A percentile compares a stretch with the other conserved stretches of the same genome.
These are phyloP conservation scores for Neopelma chrysocephalum DNA, from an alignment of 2,797 vertebrate genomes.

Conservation along the genomic window DNA sequence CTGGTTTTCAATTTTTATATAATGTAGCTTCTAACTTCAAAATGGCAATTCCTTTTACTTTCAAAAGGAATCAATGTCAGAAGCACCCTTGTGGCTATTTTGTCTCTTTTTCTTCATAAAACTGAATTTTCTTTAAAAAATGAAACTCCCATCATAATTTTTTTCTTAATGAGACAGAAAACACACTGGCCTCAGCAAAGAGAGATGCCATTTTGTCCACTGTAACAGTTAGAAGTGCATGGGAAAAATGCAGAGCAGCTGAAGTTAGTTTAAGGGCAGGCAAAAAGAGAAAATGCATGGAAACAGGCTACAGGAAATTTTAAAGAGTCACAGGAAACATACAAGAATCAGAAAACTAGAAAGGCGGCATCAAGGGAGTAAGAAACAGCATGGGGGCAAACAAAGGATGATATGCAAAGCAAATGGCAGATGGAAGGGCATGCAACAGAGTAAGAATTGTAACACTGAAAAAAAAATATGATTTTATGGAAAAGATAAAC, in stretches of 20 bases:
- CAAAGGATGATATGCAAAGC: not conserved
- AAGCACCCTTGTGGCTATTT: not conserved
- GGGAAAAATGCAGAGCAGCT: not conserved
- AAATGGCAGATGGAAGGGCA: not conserved
- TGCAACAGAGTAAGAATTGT: not conserved
- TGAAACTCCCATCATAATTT: not conserved
- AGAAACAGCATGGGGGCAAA: not conserved
- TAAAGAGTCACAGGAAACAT: slow-evolving; percentile 11
- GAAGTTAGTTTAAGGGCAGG: not conserved
- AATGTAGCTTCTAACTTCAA: not conserved
- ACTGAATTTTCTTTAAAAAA: not conserved
- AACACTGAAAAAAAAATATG: not conserved
- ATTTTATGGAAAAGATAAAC: not conserved
- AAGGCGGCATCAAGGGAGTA: not conserved
- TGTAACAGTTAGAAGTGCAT: not conserved
- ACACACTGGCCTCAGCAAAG: not conserved
- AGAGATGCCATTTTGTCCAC: not conserved
- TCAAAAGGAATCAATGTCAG: not conserved
- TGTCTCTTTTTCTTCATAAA: not conserved
- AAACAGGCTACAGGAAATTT: not conserved
- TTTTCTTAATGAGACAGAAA: not conserved
- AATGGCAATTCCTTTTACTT: not conserved
- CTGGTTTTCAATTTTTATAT: not conserved
- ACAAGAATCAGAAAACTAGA: not conserved
- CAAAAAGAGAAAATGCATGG: not conserved